Base-by-base conservation (phyloP, 2,888 invertebrate species). In the Phorcus lineatus region DNA sequence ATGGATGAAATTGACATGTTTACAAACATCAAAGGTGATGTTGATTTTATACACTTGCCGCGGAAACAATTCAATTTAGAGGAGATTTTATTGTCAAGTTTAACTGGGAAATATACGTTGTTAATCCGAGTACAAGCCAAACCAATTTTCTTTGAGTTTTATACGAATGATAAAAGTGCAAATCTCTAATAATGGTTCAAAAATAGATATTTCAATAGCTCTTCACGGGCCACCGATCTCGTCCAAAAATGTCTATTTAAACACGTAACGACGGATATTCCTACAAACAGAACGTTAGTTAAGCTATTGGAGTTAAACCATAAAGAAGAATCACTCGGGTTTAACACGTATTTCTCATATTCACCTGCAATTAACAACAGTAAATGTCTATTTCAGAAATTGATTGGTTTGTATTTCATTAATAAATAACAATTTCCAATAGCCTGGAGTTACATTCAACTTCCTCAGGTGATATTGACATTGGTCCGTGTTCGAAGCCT, bases 401-500 rank as follows among this genome's bases (percentile, higher is more conserved):
- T 70, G 70, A 40, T 70, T 31, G 40, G 70, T 70, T 31, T 70
- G 40, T 70, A 70, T 70, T 70, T 70, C 70, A 70, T 70, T 31
- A 40, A 40, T 70, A 70, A 36, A 31, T 70, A 70, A 36, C 70
- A 36, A n/a, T 70, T 62, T 28, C 28, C 4, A 36, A 19, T 70
- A 17, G 40, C 70, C 67, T 7, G 36, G 36, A 70, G 31, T 70
- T 31, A 36, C n/a, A 40, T 28, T 36, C 36, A 36, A 11, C 70
- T 70, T 70, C 70, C 36, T 70, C n/a, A 11, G 28, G 16, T 28
- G 62, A 28, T 62, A 62, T 62, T 62, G 62, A 40, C 70, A 70
- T 36, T n/a, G 19, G 70, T 70, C 36, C 36, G 28, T n/a, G 70
- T 40, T 70, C 36, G 36, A 31, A 36, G 70, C 11, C 40, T 4